Evolutionary conservation across 1,140 invertebrate genomes (phyloP), one percentile per base, ranked within the genome.

Genomic region (Bombus impatiens): DNA sequence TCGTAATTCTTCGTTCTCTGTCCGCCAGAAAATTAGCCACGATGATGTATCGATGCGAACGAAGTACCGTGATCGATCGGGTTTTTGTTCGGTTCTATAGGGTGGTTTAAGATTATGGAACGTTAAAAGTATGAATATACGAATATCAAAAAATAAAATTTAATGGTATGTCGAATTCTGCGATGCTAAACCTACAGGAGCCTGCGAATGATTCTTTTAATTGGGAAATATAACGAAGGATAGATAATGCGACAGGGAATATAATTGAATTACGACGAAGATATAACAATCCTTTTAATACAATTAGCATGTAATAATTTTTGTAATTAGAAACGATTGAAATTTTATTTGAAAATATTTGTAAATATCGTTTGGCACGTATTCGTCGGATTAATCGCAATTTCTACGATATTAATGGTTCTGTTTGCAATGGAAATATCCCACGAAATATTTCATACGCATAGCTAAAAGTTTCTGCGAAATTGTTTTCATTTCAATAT

Each of bases 21-120:
- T 37, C 83, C 59, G 47, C 42, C 40, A 32, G 68, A n/a, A 85
- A 85, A 85, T 85, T 85, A 80, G 77, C 53, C 12, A 1, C 10
- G 68, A 6, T 40, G 62, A 71, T 84, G 65, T 8, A 59, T 70
- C 44, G 35, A 77, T 22, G 44, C 28, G 28, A n/a, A 44, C 37
- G 18, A 5, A 25, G 47, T 62, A 44, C 13, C 15, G 12, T 65
- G 18, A 78, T 57, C 37, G 35, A 57, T 47, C n/a, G 28, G 9
- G 10, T 62, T 35, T 40, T 40, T 35, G 42, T 70, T 40, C 25
- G 2, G 0, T 70, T 68, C 15, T 40, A 40, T 5, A 13, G 22
- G 68, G 6, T 74, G 72, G 28, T 13, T 75, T 3, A 25, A n/a
- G 44, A 76, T 53, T 2, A 1, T 37, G 3, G 5, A 1, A 62